phyloP scores from a whole-genome alignment of 2,113 vertebrate species.

The Tor tambroides region DNA sequence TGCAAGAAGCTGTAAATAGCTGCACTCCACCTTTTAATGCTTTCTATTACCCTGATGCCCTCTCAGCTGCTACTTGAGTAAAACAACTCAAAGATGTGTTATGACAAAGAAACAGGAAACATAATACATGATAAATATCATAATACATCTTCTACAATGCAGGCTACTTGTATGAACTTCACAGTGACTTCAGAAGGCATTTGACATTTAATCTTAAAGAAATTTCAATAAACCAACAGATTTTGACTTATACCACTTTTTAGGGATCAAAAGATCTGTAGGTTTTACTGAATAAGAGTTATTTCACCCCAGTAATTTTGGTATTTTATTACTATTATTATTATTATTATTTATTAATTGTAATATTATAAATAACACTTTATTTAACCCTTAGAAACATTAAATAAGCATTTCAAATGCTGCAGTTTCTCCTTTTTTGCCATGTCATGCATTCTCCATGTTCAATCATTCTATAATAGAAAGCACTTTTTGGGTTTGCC shows the following conservation, averaged over 20 bases:
- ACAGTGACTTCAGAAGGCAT: neutral
- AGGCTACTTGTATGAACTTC: neutral
- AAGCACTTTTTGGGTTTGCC: constrained; percentile 16
- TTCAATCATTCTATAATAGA: neutral
- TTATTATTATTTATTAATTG: neutral
- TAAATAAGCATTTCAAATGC: neutral
- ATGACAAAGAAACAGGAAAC: neutral
- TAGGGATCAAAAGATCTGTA: neutral
- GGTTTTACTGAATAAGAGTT: neutral
- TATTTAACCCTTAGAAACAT: neutral
- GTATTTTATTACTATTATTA: neutral
- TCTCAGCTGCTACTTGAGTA: neutral
- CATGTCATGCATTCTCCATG: constrained; percentile 4
- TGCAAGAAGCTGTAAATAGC: neutral
- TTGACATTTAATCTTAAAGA: neutral
- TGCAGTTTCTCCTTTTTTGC: neutral
- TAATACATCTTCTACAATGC: neutral
- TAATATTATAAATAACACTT: neutral
- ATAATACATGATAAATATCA: neutral
- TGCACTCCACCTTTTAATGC: neutral
- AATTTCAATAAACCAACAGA: neutral
- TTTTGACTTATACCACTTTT: neutral
- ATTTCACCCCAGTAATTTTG: neutral
- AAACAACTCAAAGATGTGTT: neutral
- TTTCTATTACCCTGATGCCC: neutral